Evolutionary conservation across 2,797 vertebrate species (phyloP).

Genomic region (Acanthurus lineatus): DNA sequence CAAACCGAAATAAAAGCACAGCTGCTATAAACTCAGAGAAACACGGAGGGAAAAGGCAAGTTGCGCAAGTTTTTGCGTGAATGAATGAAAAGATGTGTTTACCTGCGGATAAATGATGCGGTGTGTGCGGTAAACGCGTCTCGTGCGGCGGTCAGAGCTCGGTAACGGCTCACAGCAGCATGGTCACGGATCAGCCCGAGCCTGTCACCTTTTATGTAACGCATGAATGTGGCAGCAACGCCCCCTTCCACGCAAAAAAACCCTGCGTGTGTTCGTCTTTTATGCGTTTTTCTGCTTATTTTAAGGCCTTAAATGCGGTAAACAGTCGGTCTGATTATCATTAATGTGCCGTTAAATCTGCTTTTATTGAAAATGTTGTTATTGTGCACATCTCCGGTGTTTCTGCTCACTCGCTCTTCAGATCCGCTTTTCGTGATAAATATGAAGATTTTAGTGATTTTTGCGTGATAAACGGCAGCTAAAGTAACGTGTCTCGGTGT

Average conservation of each 20-base stretch:
- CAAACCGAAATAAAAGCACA: no score
- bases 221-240: background rate
- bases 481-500: accelerated
- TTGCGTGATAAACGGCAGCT: background rate
- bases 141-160: no score
- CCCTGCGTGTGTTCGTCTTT: background rate
- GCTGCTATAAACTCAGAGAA: no score
- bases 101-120: background rate
- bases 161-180: slow-evolving; percentile 1
- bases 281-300: background rate
- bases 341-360: accelerated
- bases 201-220: slow-evolving; percentile 50
- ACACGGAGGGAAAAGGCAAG: no score
- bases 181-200: background rate
- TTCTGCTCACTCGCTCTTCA: background rate
- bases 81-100: background rate
- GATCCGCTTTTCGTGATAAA: background rate
- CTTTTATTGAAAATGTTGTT: no score
- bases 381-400: no score
- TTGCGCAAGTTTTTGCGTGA: no score
- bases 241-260: slow-evolving; percentile 34
- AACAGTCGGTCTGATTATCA: accelerated
- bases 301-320: background rate
- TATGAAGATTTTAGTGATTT: background rate
- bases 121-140: no score